These are phyloP conservation scores for Eonycteris spelaea DNA, from an alignment of 2,113 vertebrate species.

Conservation along the genomic window DNA sequence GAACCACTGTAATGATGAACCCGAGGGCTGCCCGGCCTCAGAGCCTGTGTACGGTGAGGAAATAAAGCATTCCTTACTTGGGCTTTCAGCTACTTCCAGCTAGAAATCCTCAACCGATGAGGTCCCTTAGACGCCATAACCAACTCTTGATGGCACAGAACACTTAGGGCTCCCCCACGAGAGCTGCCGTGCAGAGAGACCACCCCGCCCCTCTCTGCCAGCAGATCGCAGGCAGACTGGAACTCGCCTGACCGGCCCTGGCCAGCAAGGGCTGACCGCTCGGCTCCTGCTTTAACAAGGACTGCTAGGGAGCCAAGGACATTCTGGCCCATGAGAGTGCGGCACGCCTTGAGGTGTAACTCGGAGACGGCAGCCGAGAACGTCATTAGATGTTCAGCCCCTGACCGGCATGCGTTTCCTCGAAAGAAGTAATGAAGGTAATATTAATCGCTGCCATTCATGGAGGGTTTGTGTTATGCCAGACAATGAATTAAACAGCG, in stretches of 20 bases:
- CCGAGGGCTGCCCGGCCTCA: neutral
- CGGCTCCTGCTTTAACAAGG: neutral
- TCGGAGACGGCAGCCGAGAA: neutral
- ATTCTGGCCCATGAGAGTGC: neutral
- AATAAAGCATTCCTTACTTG: neutral
- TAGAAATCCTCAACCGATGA: neutral
- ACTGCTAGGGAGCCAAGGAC: neutral
- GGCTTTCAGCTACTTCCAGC: neutral
- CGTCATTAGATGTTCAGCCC: rapidly evolving
- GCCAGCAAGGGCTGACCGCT: neutral
- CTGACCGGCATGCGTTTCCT: neutral
- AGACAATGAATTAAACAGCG: neutral
- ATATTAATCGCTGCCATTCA: neutral
- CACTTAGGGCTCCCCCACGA: too few relatives aligned
- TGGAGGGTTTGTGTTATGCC: neutral
- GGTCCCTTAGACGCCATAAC: neutral
- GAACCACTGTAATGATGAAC: neutral
- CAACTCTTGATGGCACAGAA: neutral
- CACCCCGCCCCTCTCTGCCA: neutral
- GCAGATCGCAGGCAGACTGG: neutral
- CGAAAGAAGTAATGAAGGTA: neutral
- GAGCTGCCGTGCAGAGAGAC: neutral
- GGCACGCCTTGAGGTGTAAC: neutral
- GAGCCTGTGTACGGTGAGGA: neutral
- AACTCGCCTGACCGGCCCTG: neutral